Evolutionary conservation across 1,140 invertebrate species (phyloP), one percentile per base, ranked within the genome.

Genomic region (Oreohelix idahoensis): DNA sequence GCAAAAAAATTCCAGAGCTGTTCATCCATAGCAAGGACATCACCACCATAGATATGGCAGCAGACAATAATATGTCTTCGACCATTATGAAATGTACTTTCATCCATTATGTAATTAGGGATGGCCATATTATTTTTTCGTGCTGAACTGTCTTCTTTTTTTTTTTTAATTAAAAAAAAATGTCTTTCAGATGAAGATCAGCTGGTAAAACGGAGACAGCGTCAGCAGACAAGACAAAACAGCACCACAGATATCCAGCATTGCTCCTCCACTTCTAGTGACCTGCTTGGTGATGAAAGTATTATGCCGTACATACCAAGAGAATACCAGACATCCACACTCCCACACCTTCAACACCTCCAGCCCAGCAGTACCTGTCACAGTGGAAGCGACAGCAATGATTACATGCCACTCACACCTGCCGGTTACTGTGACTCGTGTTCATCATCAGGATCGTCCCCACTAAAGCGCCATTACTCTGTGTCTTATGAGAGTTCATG

Each of bases 161-260:
- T n/a, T n/a, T n/a, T n/a, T n/a, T n/a, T n/a, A n/a, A n/a, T n/a
- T n/a, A n/a, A n/a, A n/a, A n/a, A n/a, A n/a, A 45, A 45, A 45
- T 45, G 42, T 45, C 17, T 66, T 63, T 29, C 77, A 90, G 89
- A 81, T 86, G 88, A 89, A 58, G 87, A 88, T 8, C 88, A 90
- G 79, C 80, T 90, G 58, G 82, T 84, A 13, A 90, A 90, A 69
- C 82, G 87, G 42, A 85, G 88, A 36, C 80, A 83, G 63, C 71
- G 84, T 26, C 77, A 63, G 35, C 79, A 79, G 26, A 53, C 13
- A 26, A 35, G 77, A 35, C 79, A 63, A 23, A 29, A 35, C 29
- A 29, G 11, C 11, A 45, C 36, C 29, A 39, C 73, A 39, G 81
- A 85, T 53, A 32, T 74, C 20, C 69, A 79, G 39, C 76, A 69